phyloP scores from a whole-genome alignment of 2,113 vertebrate genomes.

The Girardinichthys multiradiatus region DNA sequence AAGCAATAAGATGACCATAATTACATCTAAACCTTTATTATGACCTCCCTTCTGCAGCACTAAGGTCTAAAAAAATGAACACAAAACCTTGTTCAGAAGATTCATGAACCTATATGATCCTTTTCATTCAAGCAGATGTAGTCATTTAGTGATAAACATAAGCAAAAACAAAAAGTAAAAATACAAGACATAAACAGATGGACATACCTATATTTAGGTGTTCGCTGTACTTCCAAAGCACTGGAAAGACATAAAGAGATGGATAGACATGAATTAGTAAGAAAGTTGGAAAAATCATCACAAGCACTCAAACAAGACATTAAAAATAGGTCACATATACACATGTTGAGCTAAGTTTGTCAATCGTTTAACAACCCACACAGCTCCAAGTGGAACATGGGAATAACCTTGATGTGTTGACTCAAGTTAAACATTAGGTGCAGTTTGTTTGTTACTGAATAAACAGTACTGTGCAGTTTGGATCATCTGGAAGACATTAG shows the following conservation, averaged over 20 bases:
- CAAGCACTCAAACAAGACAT: not conserved
- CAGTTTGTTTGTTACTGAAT: conserved; percentile 30
- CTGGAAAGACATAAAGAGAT: conserved; percentile 70
- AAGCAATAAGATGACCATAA: conserved; percentile 24
- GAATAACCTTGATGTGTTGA: conserved; percentile 55
- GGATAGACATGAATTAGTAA: conserved; percentile 7
- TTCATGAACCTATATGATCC: not conserved
- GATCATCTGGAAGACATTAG: conserved; percentile 21
- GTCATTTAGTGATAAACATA: not conserved
- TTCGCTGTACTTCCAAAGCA: conserved; percentile 93
- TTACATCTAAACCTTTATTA: conserved; percentile 45
- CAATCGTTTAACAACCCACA: conserved; percentile 7
- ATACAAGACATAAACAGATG: not conserved
- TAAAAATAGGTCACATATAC: not conserved
- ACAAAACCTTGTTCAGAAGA: conserved; percentile 23
- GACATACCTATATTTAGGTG: conserved; percentile 90
- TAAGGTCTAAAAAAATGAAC: conserved; percentile 25
- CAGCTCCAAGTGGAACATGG: conserved; percentile 11
- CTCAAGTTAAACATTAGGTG: conserved; percentile 64
- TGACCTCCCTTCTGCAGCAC: conserved; percentile 24
- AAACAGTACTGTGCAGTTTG: conserved; percentile 27
- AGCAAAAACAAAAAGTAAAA: not conserved
- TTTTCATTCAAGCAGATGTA: not conserved
- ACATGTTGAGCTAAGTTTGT: not conserved
- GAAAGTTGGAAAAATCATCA: not conserved